These are phyloP conservation scores for Sciaenops ocellatus DNA, from an alignment of 2,797 vertebrate species.

Conservation along the genomic window DNA sequence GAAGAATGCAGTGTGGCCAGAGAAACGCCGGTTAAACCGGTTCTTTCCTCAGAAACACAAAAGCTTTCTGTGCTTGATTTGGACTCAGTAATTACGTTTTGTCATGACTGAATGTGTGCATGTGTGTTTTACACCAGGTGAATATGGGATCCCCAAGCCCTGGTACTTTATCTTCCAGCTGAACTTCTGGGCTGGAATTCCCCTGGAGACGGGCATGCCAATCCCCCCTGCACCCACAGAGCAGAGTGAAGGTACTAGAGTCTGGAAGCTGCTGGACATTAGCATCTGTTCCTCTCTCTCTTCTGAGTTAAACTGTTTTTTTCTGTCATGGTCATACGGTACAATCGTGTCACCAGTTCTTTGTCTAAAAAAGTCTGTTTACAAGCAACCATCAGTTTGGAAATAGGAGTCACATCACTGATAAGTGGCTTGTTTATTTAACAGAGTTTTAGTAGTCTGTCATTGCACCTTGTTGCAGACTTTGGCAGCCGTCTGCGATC, in stretches of 20 bases:
- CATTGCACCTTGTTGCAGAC: not conserved
- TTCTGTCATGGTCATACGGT: not conserved
- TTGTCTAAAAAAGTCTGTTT: not conserved
- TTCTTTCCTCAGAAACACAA: not conserved
- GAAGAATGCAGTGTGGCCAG: not conserved
- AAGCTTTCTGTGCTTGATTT: not conserved
- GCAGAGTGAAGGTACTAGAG: constrained; percentile 77
- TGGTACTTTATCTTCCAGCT: constrained; percentile 93
- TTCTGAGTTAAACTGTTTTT: not conserved
- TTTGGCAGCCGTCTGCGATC: not conserved
- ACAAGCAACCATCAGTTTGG: not conserved
- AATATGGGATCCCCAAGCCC: constrained; percentile 91
- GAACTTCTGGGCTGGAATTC: constrained; percentile 90
- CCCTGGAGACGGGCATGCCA: constrained; percentile 73
- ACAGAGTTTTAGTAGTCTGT: not conserved
- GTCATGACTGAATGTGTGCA: not conserved
- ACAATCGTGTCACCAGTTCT: not conserved
- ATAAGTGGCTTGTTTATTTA: too few relatives aligned
- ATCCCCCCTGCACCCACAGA: constrained; percentile 73
- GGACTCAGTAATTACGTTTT: not conserved
- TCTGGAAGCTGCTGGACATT: not conserved
- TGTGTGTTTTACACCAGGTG: constrained; percentile 79
- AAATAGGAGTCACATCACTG: constrained; percentile 6
- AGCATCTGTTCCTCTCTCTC: not conserved
- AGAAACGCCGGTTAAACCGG: not conserved